Evolutionary conservation across 2,888 invertebrate genomes (phyloP).

Genomic region (Hyposoter dolosus): DNA sequence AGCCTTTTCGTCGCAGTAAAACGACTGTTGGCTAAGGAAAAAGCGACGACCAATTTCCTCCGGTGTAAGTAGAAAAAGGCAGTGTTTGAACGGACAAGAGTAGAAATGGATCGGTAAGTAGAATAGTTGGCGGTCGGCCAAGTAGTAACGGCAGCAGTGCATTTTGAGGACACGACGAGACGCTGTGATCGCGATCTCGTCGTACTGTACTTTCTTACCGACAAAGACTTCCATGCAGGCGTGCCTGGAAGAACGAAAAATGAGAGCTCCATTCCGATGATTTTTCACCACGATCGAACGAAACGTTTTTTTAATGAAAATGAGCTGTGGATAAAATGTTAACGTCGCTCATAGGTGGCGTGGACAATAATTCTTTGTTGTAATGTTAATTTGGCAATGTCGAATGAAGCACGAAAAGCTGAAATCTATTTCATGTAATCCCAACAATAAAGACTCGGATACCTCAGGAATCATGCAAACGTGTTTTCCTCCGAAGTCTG

Average conservation of each 20-base stretch:
- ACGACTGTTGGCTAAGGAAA: neutral
- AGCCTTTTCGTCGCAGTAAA: neutral
- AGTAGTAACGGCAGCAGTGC: slow-evolving; percentile 8
- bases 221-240: neutral
- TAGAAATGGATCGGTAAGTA: slow-evolving; percentile 4
- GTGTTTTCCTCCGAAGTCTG: slow-evolving; percentile 6
- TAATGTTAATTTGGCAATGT: neutral
- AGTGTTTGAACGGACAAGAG: neutral
- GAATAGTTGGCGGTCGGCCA: neutral
- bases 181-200: neutral
- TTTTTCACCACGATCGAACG: neutral
- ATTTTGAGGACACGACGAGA: neutral
- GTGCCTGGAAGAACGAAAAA: neutral
- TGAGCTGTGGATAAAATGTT: neutral
- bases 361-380: neutral
- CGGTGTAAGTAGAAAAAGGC: neutral
- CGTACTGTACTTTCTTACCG: neutral
- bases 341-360: neutral
- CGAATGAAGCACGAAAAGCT: neutral
- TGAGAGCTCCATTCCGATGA: neutral
- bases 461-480: neutral
- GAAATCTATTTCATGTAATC: neutral
- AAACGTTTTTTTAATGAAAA: neutral
- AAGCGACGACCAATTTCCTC: neutral
- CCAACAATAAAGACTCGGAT: neutral